Base-by-base conservation (phyloP, 2,888 invertebrate genomes). In the Pogonocherus hispidulus region DNA sequence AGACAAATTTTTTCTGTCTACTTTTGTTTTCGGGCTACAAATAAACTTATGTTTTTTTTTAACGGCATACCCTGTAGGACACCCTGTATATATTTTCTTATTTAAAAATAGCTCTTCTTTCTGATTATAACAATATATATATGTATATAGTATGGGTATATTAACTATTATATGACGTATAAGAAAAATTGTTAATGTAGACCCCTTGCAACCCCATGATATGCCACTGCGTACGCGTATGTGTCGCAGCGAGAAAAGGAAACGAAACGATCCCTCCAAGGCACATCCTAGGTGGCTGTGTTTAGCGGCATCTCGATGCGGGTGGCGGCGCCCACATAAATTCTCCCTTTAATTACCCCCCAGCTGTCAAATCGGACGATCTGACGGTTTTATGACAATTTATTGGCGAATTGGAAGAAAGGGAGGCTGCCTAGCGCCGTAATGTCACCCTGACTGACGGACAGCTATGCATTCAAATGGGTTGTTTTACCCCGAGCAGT, bases 401-500 rank as follows among this genome's bases (percentile, higher is more conserved):
- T 88, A 88, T 86, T 83, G 85, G 83, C 86, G 84, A 88, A 87
- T 88, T 88, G 88, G 88, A 88, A 87, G 75, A 77, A 76, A 76
- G 88, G 88, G 87, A 88, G 88, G 81, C 77, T 77, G 77, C 75
- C 77, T 72, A 70, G 71, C 74, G 83, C 85, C 81, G 84, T 85
- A 85, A 89, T 89, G 89, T 87, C 89, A 88, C 87, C 88, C 87
- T 90, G 90, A 90, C 89, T 91, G 91, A 91, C 90, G 88, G 90
- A 90, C 90, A 89, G 88, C 90, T 88, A 90, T 91, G 91, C 91
- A 91, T 91, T 91, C 91, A 90, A 91, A 91, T 91, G 86, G 90
- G 88, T 89, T 90, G 89, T 89, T 91, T 91, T 90, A 87, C 87
- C 86, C 87, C 41, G 67, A 60, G 59, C 52, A 62, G 62, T 62